Evolutionary conservation across 2,797 vertebrate genomes (phyloP), one percentile per base, ranked within the genome.

Genomic region (Phyllotis vaccarum): DNA sequence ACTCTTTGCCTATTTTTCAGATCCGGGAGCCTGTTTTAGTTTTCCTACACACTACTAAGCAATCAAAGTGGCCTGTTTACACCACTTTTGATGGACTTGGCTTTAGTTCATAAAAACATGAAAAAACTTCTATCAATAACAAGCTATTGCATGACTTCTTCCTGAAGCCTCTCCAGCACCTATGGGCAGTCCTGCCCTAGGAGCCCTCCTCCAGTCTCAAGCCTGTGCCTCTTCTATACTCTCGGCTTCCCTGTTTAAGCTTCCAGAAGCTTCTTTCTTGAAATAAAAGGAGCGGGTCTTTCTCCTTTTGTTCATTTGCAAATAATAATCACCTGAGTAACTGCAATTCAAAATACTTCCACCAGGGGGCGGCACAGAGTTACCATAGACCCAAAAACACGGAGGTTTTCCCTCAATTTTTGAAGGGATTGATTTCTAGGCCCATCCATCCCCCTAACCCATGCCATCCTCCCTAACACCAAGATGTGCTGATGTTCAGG

Each of bases 1-100:
- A 83, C 43, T 6, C 75, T 49, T 94, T 91, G 9, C 27, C 54
- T 92, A 60, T 31, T 92, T 94, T 95, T 93, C 46, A 94, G 21
- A 94, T 92, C 79, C 78, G 43, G 60, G 40, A 79, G 19, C 14
- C 27, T 80, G 37, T 90, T 85, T 90, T 37, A 17, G 11, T 83
- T 91, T 93, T 40, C 34, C 78, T n/a, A 24, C 54, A 54, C 34
- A 27, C n/a, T 3, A 29, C 60, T 70, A 76, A 24, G 92, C 58
- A 62, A n/a, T 81, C 74, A 91, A 91, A 90, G 87, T 27, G 22
- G 5, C 19, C 83, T 46, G 37, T 75, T 93, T 91, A 91, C 83
- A 56, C 21, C 56, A 10, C 49, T 54, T 90, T 87, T 16, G 34
- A 54, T 27, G 46, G n/a, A n/a, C 52, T 78, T 27, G 43, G 31